phyloP scores from a whole-genome alignment of 2,888 invertebrate species.

The Cacoxenus indagator region DNA sequence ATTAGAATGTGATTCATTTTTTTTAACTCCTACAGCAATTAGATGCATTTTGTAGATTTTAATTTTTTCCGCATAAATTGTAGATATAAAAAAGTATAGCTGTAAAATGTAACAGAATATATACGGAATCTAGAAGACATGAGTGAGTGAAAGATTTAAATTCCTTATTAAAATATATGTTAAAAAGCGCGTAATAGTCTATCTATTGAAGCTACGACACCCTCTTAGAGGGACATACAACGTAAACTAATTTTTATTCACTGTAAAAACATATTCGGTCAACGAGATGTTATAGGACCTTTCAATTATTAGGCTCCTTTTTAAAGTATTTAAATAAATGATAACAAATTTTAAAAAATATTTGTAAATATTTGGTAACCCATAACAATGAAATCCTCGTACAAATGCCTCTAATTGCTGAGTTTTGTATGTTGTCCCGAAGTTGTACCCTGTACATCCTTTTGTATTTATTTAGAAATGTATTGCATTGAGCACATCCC shows the following conservation, averaged over 20 bases:
- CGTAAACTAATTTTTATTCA: too few species aligned
- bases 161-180: background rate
- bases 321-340: too few species aligned
- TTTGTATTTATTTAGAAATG: background rate
- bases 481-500: background rate
- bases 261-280: too few species aligned
- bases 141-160: background rate
- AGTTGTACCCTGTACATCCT: background rate
- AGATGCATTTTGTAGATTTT: background rate
- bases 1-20: background rate
- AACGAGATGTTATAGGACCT: too few species aligned
- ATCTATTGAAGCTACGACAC: too few species aligned
- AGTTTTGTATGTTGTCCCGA: background rate
- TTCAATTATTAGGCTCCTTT: too few species aligned
- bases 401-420: constrained; percentile 1
- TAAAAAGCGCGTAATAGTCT: background rate
- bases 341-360: background rate
- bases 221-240: too few species aligned
- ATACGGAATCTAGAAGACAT: background rate
- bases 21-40: background rate
- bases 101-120: background rate
- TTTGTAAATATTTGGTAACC: too few species aligned
- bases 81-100: too few species aligned
- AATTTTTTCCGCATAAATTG: too few species aligned
- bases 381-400: too few species aligned